Percentiles rank a stretch among this genome's conserved stretches.
These are phyloP conservation scores for Stratiolaelaps scimitus DNA, from an alignment of 1,140 invertebrate genomes.

Conservation along the genomic window DNA sequence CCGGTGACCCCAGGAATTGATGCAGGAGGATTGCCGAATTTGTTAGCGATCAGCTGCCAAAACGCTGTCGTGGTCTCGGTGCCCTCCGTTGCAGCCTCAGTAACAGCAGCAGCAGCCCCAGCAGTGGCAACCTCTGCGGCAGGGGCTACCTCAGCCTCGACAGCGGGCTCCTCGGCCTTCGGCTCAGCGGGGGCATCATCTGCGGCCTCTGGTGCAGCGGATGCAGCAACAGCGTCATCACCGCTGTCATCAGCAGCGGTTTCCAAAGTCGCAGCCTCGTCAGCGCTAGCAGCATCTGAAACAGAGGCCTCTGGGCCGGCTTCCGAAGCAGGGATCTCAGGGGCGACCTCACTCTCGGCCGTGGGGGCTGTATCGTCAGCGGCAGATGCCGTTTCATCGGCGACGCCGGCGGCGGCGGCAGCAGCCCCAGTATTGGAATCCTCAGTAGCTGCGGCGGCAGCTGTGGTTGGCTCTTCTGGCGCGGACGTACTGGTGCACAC, in stretches of 20 bases:
- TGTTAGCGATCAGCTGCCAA: slow-evolving; percentile 10
- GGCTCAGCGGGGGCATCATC: not conserved
- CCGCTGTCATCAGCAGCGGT: not conserved
- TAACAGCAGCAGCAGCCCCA: not conserved
- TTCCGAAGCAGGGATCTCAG: no score
- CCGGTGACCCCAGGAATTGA: not conserved
- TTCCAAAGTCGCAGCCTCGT: no score
- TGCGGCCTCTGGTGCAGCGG: not conserved
- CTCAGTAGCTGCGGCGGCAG: not conserved
- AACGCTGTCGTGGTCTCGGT: not conserved
- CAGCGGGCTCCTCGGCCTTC: not conserved
- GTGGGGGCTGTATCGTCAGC: no score
- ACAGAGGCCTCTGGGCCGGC: no score
- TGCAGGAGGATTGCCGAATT: not conserved
- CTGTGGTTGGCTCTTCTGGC: not conserved
- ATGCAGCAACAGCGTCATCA: not conserved
- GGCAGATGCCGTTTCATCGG: no score
- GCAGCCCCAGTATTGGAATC: no score
- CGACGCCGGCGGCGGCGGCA: no score
- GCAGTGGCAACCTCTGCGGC: not conserved
- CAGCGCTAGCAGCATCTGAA: no score
- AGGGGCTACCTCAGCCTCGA: not conserved
- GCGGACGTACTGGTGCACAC: not conserved
- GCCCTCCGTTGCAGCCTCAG: not conserved
- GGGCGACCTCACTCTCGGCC: no score